Base-by-base conservation (phyloP, 2,888 invertebrate species). In the Orthonychiurus folsomi region DNA sequence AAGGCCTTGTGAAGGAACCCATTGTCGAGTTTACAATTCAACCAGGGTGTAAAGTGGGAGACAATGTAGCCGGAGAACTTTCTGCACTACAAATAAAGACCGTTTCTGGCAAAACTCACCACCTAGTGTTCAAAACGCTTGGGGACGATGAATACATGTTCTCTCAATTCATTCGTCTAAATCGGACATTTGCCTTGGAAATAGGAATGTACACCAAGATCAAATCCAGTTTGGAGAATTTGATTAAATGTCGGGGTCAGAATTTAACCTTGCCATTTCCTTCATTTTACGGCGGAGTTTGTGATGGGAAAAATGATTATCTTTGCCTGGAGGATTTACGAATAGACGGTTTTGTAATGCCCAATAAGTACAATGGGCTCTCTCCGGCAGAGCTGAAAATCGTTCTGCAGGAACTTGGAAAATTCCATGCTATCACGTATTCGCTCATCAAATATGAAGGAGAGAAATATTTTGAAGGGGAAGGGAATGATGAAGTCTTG, bases 251-350 rank as follows among this genome's bases (percentile, higher is more conserved):
- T n/a, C n/a, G n/a, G n/a, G n/a, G n/a, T n/a, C 12, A 12, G 15
- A 48, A n/a, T n/a, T 48, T 15, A 12, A 2, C 37, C 9, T 56
- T 66, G 1, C 66, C 67, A 23, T 48, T 61, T 18, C 69, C 71
- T 12, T 62, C 66, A 25, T 69, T 63, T 28, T 66, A 56, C 53
- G 55, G n/a, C 15, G 66, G 69, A 2, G 54, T 57, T 54, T 63
- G 62, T n/a, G 66, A 69, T 23, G 66, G 69, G 59, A 50, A 61
- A 26, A 15, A 62, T 12, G 69, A 69, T 28, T 69, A 62, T 55
- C 27, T 71, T 25, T 59, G 65, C 24, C 61, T 71, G 1, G 66
- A 66, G 55, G 71, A 71, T 54, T 52, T 69, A 2, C 68, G 71
- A n/a, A 66, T 66, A 5, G 15, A 56, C 1, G 69, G 69, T 1